Base-by-base conservation (phyloP, 2,888 invertebrate genomes). In the Flabesymbios commensalis region DNA sequence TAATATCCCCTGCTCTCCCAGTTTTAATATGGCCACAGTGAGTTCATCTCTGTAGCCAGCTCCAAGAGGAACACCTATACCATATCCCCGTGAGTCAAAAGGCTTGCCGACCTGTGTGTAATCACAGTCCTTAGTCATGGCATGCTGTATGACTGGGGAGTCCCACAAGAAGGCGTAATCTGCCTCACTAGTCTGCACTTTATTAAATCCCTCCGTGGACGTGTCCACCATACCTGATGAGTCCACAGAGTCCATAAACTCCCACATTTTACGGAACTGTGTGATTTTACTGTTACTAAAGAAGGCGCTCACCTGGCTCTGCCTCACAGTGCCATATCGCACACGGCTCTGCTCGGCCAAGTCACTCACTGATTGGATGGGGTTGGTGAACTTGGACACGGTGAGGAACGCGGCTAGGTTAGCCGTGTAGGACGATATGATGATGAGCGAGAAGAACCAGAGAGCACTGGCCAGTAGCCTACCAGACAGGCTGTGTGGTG, bases 401-500 rank as follows among this genome's bases (percentile, higher is more conserved):
- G 53, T 53, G 32, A 53, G 29, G 26, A 53, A 36, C 36, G 36
- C 53, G 14, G 53, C 32, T 26, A 53, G 36, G 26, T 53, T 53
- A 26, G 53, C 32, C n/a, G 53, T 63, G 45, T 63, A 63, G 26
- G 42, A 32, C 19, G 62, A 53, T 5, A 63, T 39, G 22, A 60
- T 33, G 29, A 59, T 45, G 29, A 79, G 73, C 1, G 77, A 76
- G 66, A 80, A 79, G 62, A 81, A 76, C 78, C 79, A 79, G 75
- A 80, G 77, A n/a, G 78, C 75, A n/a, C 76, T 76, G 2, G 78
- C 77, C 19, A 81, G 64, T 29, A 81, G 47, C 1, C 61, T 79
- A 90, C 5, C 85, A 83, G 91, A 93, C 90, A 73, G 88, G 90
- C 24, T 59, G 4, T 43, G 51, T 3, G 61, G 52, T 19, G 22